A percentile compares a stretch with the other conserved stretches of the same genome.
Evolutionary conservation across 2,888 invertebrate genomes (phyloP).

Genomic region (Atherix ibis): DNA sequence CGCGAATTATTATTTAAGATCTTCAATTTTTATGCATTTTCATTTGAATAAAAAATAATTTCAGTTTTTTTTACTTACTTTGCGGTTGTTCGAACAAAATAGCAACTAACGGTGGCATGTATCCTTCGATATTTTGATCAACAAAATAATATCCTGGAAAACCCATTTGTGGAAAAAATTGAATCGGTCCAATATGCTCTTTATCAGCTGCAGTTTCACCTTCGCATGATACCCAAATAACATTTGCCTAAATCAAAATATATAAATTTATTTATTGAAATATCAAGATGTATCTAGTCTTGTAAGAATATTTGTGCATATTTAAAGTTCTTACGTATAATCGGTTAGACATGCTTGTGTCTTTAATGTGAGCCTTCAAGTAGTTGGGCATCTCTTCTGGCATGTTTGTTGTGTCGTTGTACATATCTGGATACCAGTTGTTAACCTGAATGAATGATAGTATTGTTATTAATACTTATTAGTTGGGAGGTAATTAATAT

Average conservation of each 20-base stretch:
- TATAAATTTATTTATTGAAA: neutral
- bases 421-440: slow-evolving; percentile 55
- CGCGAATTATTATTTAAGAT: too few relatives aligned
- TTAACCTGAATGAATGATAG: slow-evolving; percentile 47
- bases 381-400: slow-evolving; percentile 59
- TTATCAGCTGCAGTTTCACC: slow-evolving; percentile 88
- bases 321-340: slow-evolving; percentile 24
- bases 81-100: slow-evolving; percentile 70
- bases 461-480: neutral
- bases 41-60: too few relatives aligned
- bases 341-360: slow-evolving; percentile 21
- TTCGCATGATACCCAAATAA: slow-evolving; percentile 84
- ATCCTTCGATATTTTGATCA: slow-evolving; percentile 68
- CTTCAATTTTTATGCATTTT: too few relatives aligned
- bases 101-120: slow-evolving; percentile 78
- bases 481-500: too few relatives aligned
- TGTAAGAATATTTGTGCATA: neutral
- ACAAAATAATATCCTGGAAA: slow-evolving; percentile 78
- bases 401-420: slow-evolving; percentile 39
- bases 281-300: neutral
- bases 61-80: slow-evolving; percentile 51
- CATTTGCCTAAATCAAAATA: slow-evolving; percentile 36
- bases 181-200: slow-evolving; percentile 84
- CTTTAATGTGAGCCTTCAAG: slow-evolving; percentile 51
- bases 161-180: slow-evolving; percentile 69